phyloP scores from a whole-genome alignment of 2,797 vertebrate species.

The Pseudomugil tenellus region DNA sequence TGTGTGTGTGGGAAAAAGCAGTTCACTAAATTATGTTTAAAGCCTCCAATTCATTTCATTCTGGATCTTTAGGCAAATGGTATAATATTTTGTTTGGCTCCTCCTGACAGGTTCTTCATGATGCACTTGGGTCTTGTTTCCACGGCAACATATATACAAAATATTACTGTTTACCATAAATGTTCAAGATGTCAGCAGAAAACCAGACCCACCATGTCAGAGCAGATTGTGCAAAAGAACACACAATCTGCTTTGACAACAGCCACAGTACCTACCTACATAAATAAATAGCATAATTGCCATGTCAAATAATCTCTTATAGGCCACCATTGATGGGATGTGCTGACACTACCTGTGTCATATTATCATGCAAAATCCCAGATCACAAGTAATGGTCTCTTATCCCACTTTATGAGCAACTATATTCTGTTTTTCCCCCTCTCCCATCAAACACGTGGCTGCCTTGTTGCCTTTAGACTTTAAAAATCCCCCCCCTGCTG shows the following conservation, averaged over 20 bases:
- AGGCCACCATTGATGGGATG: not conserved
- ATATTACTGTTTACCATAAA: conserved; percentile 37
- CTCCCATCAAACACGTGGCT: conserved; percentile 10
- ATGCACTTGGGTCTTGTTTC: conserved; percentile 52
- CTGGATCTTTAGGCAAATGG: conserved; percentile 29
- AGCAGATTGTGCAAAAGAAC: conserved; percentile 32
- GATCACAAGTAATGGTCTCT: not conserved
- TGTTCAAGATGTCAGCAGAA: conserved; percentile 27
- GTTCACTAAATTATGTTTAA: conserved; percentile 29
- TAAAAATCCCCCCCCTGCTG: conserved; percentile 32
- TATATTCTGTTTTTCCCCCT: conserved; percentile 10
- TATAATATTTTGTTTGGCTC: conserved; percentile 54
- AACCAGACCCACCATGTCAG: conserved; percentile 25
- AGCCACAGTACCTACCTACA: conserved; percentile 13
- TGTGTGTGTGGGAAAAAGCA: conserved; percentile 22
- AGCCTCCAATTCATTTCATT: conserved; percentile 39
- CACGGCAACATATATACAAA: conserved; percentile 66
- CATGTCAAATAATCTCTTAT: not conserved
- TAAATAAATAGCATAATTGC: conserved; percentile 18
- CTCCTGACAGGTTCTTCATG: conserved; percentile 25
- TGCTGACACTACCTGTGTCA: not conserved
- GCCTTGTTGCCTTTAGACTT: conserved; percentile 11
- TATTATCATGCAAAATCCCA: not conserved
- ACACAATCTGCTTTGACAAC: not conserved
- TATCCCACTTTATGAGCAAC: conserved; percentile 7